Evolutionary conservation across 2,113 vertebrate genomes (phyloP).

Genomic region (Myotis lucifugus): DNA sequence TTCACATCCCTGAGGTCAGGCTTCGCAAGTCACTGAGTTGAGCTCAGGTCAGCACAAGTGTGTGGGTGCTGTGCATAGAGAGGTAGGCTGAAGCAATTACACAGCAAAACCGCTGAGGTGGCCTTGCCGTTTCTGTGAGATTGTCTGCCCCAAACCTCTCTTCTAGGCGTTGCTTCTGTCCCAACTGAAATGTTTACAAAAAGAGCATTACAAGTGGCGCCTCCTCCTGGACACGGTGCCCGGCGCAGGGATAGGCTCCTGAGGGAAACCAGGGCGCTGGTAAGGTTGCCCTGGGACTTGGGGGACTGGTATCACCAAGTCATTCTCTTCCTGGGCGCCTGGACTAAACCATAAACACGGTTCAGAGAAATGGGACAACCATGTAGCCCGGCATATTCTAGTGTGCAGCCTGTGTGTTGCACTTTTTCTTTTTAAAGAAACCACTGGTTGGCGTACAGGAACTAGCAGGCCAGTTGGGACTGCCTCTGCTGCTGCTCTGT

Average conservation of each 20-base stretch:
- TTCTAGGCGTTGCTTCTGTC: background rate
- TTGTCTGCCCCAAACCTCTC: background rate
- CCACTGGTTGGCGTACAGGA: background rate
- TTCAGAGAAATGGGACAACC: background rate
- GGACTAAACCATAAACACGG: background rate
- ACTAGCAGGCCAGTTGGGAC: background rate
- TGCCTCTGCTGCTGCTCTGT: background rate
- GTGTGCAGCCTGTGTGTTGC: background rate
- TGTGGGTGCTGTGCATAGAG: fast-evolving
- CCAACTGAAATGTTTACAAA: background rate
- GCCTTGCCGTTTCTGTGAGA: background rate
- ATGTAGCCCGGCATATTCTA: background rate
- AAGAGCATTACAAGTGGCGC: too few species aligned
- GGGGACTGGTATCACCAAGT: background rate
- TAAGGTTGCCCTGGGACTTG: background rate
- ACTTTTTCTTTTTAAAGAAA: background rate
- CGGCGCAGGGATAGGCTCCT: background rate
- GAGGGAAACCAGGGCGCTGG: background rate
- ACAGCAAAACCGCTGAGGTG: background rate
- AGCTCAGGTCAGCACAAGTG: background rate
- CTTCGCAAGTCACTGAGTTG: background rate
- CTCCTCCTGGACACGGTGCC: background rate
- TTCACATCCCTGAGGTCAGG: background rate
- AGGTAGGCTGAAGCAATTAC: too few species aligned
- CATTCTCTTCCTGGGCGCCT: background rate